These are phyloP conservation scores for Aporophyla lueneburgensis DNA, from an alignment of 2,888 invertebrate genomes.

Conservation along the genomic window DNA sequence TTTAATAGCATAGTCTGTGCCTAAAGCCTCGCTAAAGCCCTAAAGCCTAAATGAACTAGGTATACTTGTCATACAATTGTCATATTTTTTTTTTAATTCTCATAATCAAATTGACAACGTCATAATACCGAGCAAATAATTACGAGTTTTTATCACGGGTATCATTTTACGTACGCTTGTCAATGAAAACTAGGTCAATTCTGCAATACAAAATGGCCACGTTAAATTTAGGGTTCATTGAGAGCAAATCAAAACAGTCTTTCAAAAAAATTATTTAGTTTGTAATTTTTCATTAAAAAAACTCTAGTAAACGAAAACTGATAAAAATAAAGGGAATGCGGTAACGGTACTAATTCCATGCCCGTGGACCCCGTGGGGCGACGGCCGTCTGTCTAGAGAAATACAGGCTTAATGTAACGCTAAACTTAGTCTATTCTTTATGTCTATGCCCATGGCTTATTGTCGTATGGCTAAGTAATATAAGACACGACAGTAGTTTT, in stretches of 20 bases:
- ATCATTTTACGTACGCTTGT: conserved; percentile 2
- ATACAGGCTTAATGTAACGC: too few relatives aligned
- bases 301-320: too few relatives aligned
- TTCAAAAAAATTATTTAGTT: neutral
- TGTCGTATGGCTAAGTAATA: too few relatives aligned
- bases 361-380: too few relatives aligned
- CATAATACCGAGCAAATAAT: neutral
- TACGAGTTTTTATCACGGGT: neutral
- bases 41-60: neutral
- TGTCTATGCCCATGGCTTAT: too few relatives aligned
- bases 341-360: too few relatives aligned
- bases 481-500: too few relatives aligned
- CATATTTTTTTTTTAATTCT: neutral
- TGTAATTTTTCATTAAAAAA: neutral
- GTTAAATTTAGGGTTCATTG: neutral
- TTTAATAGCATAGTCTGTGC: too few relatives aligned
- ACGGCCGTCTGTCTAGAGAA: too few relatives aligned
- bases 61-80: neutral
- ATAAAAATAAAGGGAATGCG: neutral
- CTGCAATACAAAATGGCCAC: conserved; percentile 15
- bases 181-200: conserved; percentile 7
- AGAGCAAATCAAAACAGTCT: neutral
- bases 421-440: too few relatives aligned
- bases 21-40: too few relatives aligned
- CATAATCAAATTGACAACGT: neutral